phyloP scores from a whole-genome alignment of 2,888 invertebrate genomes.

The Yponomeuta cagnagella region DNA sequence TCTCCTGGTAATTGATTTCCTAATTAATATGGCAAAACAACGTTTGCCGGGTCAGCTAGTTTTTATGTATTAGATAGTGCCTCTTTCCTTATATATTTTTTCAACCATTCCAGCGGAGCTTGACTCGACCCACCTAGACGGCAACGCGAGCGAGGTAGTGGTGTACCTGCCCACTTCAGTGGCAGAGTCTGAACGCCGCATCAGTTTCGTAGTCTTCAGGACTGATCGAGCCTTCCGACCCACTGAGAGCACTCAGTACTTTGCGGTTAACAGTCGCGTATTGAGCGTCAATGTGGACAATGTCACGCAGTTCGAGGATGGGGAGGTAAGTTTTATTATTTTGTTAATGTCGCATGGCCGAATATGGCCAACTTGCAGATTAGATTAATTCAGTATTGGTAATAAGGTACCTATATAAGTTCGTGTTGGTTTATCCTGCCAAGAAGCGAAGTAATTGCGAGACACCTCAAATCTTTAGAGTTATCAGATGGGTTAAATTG shows the following conservation, averaged over 20 bases:
- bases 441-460: too few relatives aligned
- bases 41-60: too few relatives aligned
- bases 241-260: slow-evolving; percentile 18
- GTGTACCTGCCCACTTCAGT: slow-evolving; percentile 55
- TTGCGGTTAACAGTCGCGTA: slow-evolving; percentile 59
- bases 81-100: not conserved
- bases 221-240: slow-evolving; percentile 58
- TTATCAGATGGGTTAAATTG: too few relatives aligned
- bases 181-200: slow-evolving; percentile 36
- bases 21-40: too few relatives aligned
- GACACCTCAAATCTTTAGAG: too few relatives aligned
- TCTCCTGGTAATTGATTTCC: too few relatives aligned
- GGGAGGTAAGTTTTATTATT: slow-evolving; percentile 42
- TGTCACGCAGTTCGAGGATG: slow-evolving; percentile 42
- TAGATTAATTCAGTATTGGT: not conserved
- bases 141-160: slow-evolving; percentile 49
- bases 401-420: slow-evolving; percentile 17
- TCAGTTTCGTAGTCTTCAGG: slow-evolving; percentile 67
- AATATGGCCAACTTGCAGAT: too few relatives aligned
- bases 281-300: slow-evolving; percentile 65
- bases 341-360: not conserved
- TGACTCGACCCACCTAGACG: slow-evolving; percentile 35
- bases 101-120: slow-evolving; percentile 38
- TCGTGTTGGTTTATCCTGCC: not conserved
- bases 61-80: not conserved